Conservation (phyloP, 2,888 invertebrate genomes). For the Agrotis puta region DNA sequence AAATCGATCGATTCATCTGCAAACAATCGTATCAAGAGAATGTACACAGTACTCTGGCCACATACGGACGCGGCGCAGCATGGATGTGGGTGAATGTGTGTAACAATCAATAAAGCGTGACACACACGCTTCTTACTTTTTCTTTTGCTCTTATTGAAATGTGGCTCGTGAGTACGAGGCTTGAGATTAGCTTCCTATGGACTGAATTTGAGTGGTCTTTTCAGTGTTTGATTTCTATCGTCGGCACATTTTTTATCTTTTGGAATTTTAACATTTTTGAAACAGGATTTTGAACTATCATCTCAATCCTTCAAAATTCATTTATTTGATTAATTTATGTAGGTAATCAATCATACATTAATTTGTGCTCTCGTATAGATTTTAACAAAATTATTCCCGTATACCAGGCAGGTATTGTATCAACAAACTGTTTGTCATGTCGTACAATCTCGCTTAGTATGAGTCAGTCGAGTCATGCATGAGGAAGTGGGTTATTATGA, state of each 20-base stretch:
- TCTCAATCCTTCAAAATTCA: neutral
- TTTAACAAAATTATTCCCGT: neutral
- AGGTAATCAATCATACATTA: neutral
- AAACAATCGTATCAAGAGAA: conserved; percentile 51
- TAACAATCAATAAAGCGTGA: conserved; percentile 75
- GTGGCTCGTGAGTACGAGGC: conserved; percentile 38
- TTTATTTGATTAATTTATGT: neutral
- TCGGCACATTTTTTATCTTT: neutral
- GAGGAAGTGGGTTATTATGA: conserved; percentile 51
- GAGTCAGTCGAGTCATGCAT: conserved; percentile 44
- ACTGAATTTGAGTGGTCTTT: conserved; percentile 5
- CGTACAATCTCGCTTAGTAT: conserved; percentile 24
- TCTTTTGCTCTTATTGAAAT: conserved; percentile 75
- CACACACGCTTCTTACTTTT: conserved; percentile 72
- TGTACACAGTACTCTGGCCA: conserved; percentile 4
- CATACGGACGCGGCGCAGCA: conserved; percentile 38
- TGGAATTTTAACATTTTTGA: neutral
- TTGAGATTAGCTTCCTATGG: conserved; percentile 18
- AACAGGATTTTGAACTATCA: neutral
- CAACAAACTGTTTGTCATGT: conserved; percentile 12
- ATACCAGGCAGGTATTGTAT: conserved; percentile 14
- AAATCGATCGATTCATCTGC: conserved; percentile 51
- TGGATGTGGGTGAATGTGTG: conserved; percentile 70
- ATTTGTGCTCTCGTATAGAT: neutral
- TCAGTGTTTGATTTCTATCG: neutral